phyloP scores from a whole-genome alignment of 1,140 invertebrate species.

The Drosophila rufa region DNA sequence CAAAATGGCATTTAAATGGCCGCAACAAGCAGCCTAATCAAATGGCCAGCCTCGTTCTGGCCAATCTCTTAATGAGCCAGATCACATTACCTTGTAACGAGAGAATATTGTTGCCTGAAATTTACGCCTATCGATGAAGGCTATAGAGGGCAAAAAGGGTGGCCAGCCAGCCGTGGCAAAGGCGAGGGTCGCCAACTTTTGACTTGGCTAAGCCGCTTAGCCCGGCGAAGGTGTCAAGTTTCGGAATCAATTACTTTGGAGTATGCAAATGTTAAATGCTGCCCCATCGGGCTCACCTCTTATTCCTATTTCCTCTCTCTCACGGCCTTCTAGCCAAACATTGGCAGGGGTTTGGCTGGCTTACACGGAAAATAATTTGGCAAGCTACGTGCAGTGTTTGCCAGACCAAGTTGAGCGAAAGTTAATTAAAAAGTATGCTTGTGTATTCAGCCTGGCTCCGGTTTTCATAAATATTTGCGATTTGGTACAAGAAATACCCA shows the following conservation, averaged over 20 bases:
- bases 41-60: slow-evolving; percentile 51
- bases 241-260: slow-evolving; percentile 78
- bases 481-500: too few species aligned
- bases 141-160: slow-evolving; percentile 2
- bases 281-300: neutral
- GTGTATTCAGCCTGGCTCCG: accelerated
- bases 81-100: slow-evolving; percentile 59
- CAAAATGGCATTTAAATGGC: slow-evolving; percentile 63
- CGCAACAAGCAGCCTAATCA: slow-evolving; percentile 60
- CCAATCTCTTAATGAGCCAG: slow-evolving; percentile 76
- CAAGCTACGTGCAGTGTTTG: neutral
- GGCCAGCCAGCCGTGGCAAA: slow-evolving; percentile 17
- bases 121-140: slow-evolving; percentile 20
- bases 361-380: slow-evolving; percentile 7
- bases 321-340: slow-evolving; percentile 24
- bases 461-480: neutral
- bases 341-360: neutral
- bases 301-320: neutral
- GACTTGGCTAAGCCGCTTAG: slow-evolving; percentile 69
- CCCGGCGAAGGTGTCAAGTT: slow-evolving; percentile 76
- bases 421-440: neutral
- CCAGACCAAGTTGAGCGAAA: neutral
- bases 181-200: slow-evolving; percentile 38
- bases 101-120: slow-evolving; percentile 44
- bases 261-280: slow-evolving; percentile 42